phyloP scores from a whole-genome alignment of 2,888 invertebrate genomes.

The Drosophila meridionalis region DNA sequence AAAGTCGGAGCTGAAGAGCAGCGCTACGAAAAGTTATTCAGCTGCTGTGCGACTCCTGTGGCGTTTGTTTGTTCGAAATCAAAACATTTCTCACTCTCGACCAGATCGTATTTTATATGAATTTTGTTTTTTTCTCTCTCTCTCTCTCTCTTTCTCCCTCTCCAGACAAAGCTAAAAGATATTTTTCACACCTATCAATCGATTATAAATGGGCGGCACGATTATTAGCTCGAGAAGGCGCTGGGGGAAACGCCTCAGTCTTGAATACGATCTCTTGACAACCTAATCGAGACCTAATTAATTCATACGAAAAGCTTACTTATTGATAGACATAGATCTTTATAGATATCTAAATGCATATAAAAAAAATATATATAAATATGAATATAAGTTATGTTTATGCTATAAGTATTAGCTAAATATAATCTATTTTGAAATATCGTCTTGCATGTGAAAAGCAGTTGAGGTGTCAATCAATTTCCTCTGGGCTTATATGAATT shows the following conservation, averaged over 20 bases:
- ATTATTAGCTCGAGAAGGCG: slow-evolving; percentile 11
- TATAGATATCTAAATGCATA: not conserved
- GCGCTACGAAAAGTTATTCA: slow-evolving; percentile 19
- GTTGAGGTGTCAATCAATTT: too few species aligned
- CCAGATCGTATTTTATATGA: slow-evolving; percentile 9
- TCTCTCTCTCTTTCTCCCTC: not conserved
- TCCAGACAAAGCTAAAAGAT: slow-evolving; percentile 11
- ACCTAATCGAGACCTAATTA: slow-evolving; percentile 40
- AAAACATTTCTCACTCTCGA: slow-evolving; percentile 65
- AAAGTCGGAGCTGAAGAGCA: not conserved
- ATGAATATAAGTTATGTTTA: not conserved
- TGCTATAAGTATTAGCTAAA: not conserved
- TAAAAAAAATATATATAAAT: not conserved
- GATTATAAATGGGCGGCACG: slow-evolving; percentile 29
- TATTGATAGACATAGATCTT: not conserved
- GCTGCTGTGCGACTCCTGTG: slow-evolving; percentile 69
- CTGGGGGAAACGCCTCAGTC: slow-evolving; percentile 17
- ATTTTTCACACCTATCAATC: slow-evolving; percentile 47
- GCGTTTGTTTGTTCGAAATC: slow-evolving; percentile 76
- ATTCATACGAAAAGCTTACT: not conserved
- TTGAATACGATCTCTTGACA: slow-evolving; percentile 11
- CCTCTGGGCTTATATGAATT: too few species aligned
- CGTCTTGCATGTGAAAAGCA: too few species aligned
- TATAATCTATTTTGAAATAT: too few species aligned
- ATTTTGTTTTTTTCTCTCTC: not conserved